A percentile compares a stretch with the other conserved stretches of the same genome.
Conservation (phyloP, 2,888 invertebrate species). For the Acleris laterana region DNA sequence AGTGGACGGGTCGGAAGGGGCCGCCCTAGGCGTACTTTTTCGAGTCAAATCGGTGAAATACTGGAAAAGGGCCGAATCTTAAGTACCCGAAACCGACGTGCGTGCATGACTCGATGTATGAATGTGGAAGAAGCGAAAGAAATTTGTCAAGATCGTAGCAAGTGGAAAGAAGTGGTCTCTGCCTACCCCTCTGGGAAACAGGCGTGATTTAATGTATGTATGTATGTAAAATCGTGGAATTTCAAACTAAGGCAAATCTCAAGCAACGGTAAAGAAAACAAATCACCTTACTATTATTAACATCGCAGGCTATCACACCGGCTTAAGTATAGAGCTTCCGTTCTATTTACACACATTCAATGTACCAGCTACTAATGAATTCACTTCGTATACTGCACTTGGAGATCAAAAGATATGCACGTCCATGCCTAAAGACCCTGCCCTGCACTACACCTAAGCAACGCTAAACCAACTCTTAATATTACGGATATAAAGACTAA, state of each 20-base stretch:
- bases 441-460: slow-evolving; percentile 35
- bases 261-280: slow-evolving; percentile 38
- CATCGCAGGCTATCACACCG: slow-evolving; percentile 59
- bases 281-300: slow-evolving; percentile 48
- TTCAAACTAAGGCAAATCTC: slow-evolving; percentile 23
- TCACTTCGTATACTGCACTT: slow-evolving; percentile 64
- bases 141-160: too few species aligned
- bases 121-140: too few species aligned
- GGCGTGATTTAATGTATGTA: too few species aligned
- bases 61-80: too few species aligned
- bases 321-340: slow-evolving; percentile 72
- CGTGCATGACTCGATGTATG: too few species aligned
- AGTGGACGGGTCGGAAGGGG: too few species aligned
- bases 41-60: too few species aligned
- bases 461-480: slow-evolving; percentile 47
- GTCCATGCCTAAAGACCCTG: slow-evolving; percentile 63
- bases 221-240: slow-evolving; percentile 29
- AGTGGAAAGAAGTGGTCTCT: too few species aligned
- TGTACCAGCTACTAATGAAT: slow-evolving; percentile 68
- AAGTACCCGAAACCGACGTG: too few species aligned
- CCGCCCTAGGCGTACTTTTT: too few species aligned
- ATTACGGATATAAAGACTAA: slow-evolving; percentile 8
- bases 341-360: slow-evolving; percentile 78
- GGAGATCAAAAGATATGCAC: slow-evolving; percentile 76
- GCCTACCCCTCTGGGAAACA: too few species aligned